These are phyloP conservation scores for Pogonomyrmex californicus DNA, from an alignment of 1,140 invertebrate species.

Conservation along the genomic window DNA sequence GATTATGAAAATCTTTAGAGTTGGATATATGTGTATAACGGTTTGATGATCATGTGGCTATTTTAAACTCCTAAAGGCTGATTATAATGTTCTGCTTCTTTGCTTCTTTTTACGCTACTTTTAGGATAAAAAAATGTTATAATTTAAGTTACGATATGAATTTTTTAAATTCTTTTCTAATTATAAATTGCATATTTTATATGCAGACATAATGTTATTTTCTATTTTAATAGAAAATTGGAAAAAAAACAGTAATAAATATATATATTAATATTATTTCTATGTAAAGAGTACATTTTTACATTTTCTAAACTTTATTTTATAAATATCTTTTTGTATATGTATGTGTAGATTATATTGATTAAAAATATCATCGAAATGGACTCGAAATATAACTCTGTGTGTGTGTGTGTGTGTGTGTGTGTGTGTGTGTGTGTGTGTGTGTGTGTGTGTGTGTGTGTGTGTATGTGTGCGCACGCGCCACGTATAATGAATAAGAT, in stretches of 20 bases:
- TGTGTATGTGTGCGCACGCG: neutral
- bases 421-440: no score
- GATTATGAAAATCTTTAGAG: constrained; percentile 72
- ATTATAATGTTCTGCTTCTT: neutral
- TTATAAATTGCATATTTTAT: neutral
- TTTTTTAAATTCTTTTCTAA: neutral
- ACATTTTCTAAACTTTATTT: neutral
- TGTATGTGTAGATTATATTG: neutral
- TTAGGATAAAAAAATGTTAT: neutral
- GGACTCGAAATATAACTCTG: neutral
- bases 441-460: no score
- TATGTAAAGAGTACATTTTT: neutral
- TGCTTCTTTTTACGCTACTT: neutral
- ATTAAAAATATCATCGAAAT: neutral
- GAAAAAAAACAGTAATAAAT: neutral
- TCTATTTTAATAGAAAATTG: neutral
- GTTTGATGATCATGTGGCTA: constrained; percentile 18
- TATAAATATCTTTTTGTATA: neutral
- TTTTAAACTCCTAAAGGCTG: neutral
- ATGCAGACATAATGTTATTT: neutral
- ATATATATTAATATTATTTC: neutral
- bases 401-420: no score
- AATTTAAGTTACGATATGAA: neutral
- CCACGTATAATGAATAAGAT: neutral
- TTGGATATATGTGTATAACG: constrained; percentile 8